A percentile compares a stretch with the other conserved stretches of the same genome.
These are phyloP conservation scores for Acanthosepion lycidas DNA, from an alignment of 2,888 invertebrate species.

Conservation along the genomic window DNA sequence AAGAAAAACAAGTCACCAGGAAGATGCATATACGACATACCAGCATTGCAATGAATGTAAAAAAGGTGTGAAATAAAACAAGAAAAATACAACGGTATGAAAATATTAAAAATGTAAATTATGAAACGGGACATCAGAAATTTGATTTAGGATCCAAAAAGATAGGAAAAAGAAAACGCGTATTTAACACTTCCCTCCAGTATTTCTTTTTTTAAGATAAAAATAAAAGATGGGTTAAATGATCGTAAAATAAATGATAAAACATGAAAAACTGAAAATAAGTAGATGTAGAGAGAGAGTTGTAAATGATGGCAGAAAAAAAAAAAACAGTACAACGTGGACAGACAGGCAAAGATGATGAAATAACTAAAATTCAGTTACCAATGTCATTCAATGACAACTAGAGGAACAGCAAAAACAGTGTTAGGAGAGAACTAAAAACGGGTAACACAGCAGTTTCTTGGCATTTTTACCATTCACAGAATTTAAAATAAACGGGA, in stretches of 20 bases:
- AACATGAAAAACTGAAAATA: neutral
- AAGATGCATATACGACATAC: too few species aligned
- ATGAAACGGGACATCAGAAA: too few species aligned
- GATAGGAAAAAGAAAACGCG: too few species aligned
- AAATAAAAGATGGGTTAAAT: neutral
- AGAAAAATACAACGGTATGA: too few species aligned
- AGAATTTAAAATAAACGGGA: too few species aligned
- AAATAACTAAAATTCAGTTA: neutral
- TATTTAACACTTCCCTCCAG: too few species aligned
- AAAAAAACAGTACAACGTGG: neutral
- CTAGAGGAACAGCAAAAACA: neutral
- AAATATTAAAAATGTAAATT: too few species aligned
- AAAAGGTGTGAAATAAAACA: too few species aligned
- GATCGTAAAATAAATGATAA: neutral
- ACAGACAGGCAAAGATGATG: neutral
- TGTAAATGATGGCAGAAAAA: neutral
- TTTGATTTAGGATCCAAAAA: too few species aligned
- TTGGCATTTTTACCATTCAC: neutral
- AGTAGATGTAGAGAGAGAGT: neutral
- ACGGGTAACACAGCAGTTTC: neutral
- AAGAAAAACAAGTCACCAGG: too few species aligned
- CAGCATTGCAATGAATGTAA: too few species aligned
- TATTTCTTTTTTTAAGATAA: too few species aligned
- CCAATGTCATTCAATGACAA: constrained; percentile 33
- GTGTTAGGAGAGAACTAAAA: neutral